These are phyloP conservation scores for Myzus persicae DNA, from an alignment of 1,140 invertebrate species.

Conservation along the genomic window DNA sequence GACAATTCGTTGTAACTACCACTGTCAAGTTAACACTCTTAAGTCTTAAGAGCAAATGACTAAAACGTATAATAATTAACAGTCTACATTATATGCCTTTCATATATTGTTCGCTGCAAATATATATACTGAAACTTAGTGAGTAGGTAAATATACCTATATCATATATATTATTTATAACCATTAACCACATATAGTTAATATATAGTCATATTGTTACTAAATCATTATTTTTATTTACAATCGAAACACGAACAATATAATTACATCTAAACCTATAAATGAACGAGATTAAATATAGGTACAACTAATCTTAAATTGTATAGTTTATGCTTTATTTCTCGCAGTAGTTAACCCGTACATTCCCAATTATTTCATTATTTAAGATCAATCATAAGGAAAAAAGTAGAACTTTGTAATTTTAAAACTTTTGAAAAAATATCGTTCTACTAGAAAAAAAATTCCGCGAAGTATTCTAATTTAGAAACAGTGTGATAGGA, in stretches of 20 bases:
- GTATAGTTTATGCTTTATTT: background rate
- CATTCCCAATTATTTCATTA: background rate
- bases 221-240: background rate
- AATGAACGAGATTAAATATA: background rate
- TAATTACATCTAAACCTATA: background rate
- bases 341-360: background rate
- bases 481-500: background rate
- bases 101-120: background rate
- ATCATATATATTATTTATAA: too few species aligned
- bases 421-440: background rate
- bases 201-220: background rate
- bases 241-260: background rate
- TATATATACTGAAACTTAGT: background rate
- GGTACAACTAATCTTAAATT: background rate
- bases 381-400: background rate
- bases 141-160: too few species aligned
- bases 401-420: background rate
- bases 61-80: conserved; percentile 32
- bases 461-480: background rate
- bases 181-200: too few species aligned
- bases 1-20: background rate
- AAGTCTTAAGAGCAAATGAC: background rate
- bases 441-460: background rate
- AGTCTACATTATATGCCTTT: background rate
- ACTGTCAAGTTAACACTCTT: background rate